Conservation (phyloP, 2,888 invertebrate species). For the Leptinotarsa rubiginosa region DNA sequence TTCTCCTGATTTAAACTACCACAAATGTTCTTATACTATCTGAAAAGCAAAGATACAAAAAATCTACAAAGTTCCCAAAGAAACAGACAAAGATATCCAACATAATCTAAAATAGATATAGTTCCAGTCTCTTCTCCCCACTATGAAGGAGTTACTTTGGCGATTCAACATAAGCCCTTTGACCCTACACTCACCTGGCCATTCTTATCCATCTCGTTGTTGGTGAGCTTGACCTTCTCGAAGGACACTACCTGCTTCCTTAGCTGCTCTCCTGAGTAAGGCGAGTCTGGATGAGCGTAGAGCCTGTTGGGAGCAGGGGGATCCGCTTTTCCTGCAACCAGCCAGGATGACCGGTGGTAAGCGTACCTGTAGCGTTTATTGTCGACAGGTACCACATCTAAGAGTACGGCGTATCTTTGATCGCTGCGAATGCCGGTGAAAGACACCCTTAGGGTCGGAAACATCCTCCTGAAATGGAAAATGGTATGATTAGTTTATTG, state of each 20-base stretch:
- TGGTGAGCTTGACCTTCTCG: conserved; percentile 87
- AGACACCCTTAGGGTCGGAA: conserved; percentile 81
- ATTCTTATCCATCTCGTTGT: conserved; percentile 84
- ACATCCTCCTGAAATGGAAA: conserved; percentile 78
- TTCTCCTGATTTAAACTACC: too few species aligned
- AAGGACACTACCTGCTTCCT: conserved; percentile 83
- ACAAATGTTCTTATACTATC: too few species aligned
- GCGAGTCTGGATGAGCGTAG: conserved; percentile 84
- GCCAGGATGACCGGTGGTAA: conserved; percentile 85
- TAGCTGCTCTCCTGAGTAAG: conserved; percentile 83
- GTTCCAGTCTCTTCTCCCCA: too few species aligned
- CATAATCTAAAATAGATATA: too few species aligned
- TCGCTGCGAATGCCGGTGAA: conserved; percentile 77
- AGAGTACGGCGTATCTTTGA: conserved; percentile 77
- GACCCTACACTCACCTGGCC: conserved; percentile 72
- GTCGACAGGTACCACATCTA: conserved; percentile 86
- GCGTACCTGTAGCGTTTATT: conserved; percentile 84
- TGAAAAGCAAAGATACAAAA: too few species aligned
- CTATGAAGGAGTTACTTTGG: too few species aligned
- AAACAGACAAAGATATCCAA: too few species aligned
- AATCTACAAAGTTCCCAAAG: too few species aligned
- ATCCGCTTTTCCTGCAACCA: conserved; percentile 86
- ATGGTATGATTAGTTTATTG: neutral
- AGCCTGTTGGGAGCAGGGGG: conserved; percentile 78
- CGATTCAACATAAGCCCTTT: too few species aligned